These are phyloP conservation scores for Theretra japonica DNA, from an alignment of 2,888 invertebrate species.

Conservation along the genomic window DNA sequence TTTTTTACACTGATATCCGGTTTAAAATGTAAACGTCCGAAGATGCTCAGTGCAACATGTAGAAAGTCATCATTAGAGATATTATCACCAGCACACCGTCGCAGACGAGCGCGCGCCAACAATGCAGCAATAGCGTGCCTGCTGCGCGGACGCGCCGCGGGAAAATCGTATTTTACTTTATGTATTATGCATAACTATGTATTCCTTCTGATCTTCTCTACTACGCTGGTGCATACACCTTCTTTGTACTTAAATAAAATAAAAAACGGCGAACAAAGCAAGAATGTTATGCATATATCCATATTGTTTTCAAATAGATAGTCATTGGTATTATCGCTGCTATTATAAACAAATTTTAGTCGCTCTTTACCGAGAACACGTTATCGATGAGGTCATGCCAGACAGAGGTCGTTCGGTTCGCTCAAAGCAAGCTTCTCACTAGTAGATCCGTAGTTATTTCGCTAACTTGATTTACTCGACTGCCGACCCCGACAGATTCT, in stretches of 20 bases:
- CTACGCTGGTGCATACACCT: neutral
- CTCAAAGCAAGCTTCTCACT: constrained; percentile 36
- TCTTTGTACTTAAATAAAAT: neutral
- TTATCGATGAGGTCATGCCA: constrained; percentile 69
- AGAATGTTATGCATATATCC: neutral
- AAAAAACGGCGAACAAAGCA: neutral
- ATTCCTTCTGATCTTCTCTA: constrained; percentile 27
- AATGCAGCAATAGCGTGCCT: constrained; percentile 67
- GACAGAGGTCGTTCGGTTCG: constrained; percentile 59
- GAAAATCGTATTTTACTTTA: constrained; percentile 69
- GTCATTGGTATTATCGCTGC: neutral
- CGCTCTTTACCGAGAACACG: constrained; percentile 48
- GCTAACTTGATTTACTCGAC: constrained; percentile 39
- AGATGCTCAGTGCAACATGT: constrained; percentile 40
- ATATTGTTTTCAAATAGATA: constrained; percentile 22
- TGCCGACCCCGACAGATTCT: constrained; percentile 50
- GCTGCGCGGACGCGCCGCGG: constrained; percentile 50
- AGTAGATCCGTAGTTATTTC: constrained; percentile 34
- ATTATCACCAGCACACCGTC: constrained; percentile 64
- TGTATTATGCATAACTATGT: constrained; percentile 64
- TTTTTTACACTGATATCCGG: neutral
- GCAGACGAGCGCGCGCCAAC: constrained; percentile 65
- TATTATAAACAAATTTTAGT: constrained; percentile 48
- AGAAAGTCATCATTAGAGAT: constrained; percentile 70
- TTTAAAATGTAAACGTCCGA: constrained; percentile 29